Percentiles rank a stretch among this genome's conserved stretches.
phyloP scores from a whole-genome alignment of 2,888 invertebrate genomes.

The Leptothorax acervorum region DNA sequence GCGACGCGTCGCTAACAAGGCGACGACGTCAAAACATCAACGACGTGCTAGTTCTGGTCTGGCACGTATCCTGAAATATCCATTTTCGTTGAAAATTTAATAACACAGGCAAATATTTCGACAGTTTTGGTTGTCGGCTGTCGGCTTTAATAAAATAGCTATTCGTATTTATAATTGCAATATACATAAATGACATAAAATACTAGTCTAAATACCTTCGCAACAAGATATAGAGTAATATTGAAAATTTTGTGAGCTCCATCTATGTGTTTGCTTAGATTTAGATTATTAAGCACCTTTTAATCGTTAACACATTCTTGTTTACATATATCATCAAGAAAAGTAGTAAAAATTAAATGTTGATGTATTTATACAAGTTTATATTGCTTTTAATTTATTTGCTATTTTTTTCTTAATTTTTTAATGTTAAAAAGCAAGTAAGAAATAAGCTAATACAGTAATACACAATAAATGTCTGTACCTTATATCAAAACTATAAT shows the following conservation, averaged over 20 bases:
- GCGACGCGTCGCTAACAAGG: constrained; percentile 65
- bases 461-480: neutral
- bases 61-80: constrained; percentile 43
- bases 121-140: neutral
- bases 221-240: neutral
- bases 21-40: constrained; percentile 55
- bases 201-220: neutral
- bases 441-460: neutral
- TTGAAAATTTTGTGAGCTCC: neutral
- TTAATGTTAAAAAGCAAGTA: neutral
- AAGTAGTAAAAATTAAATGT: too few species aligned
- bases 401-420: neutral
- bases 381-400: neutral
- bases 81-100: constrained; percentile 30
- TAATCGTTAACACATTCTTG: neutral
- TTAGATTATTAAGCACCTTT: neutral
- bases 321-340: neutral
- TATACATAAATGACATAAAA: neutral
- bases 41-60: constrained; percentile 42
- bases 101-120: constrained; percentile 19
- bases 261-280: neutral
- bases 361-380: neutral
- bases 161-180: neutral
- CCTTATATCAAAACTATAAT: neutral
- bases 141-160: constrained; percentile 8